A percentile compares a stretch with the other conserved stretches of the same genome.
These are phyloP conservation scores for Brachionus manjavacas DNA, from an alignment of 1,140 invertebrate species.

Conservation along the genomic window DNA sequence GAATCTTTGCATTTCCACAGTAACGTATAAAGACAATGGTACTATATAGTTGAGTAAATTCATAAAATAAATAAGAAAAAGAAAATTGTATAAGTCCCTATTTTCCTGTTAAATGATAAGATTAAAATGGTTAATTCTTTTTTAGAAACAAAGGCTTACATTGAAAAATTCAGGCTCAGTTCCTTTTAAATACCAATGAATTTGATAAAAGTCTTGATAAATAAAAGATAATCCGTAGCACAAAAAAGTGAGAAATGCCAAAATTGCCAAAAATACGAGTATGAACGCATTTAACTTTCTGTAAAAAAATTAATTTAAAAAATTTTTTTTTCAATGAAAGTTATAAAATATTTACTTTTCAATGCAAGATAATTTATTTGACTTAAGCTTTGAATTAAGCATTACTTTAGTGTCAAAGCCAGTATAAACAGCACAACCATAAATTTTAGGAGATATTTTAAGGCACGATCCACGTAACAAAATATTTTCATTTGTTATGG, in stretches of 20 bases:
- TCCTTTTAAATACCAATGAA: conserved; percentile 90
- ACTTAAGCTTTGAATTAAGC: conserved; percentile 28
- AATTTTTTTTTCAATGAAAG: background rate
- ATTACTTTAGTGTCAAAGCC: conserved; percentile 73
- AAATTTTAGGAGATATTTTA: conserved; percentile 70
- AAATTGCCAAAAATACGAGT: conserved; percentile 65
- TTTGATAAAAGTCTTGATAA: conserved; percentile 97
- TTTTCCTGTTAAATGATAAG: background rate
- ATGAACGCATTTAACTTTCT: conserved; percentile 40
- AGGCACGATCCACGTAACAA: conserved; percentile 71
- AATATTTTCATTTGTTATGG: conserved; percentile 67
- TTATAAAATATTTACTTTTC: conserved; percentile 28
- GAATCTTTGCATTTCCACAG: conserved; percentile 33
- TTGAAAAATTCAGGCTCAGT: conserved; percentile 64
- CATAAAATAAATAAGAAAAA: conserved; percentile 10
- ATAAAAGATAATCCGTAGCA: conserved; percentile 85
- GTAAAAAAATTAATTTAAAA: background rate
- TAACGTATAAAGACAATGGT: conserved; percentile 36
- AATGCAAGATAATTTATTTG: conserved; percentile 24
- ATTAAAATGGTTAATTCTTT: background rate
- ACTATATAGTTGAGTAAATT: conserved; percentile 37
- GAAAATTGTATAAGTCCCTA: conserved; percentile 20
- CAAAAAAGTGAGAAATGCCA: conserved; percentile 92
- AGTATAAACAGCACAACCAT: conserved; percentile 76
- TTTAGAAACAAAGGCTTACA: background rate